Conservation (phyloP, 2,888 invertebrate species). For the Lomographa bimaculata region DNA sequence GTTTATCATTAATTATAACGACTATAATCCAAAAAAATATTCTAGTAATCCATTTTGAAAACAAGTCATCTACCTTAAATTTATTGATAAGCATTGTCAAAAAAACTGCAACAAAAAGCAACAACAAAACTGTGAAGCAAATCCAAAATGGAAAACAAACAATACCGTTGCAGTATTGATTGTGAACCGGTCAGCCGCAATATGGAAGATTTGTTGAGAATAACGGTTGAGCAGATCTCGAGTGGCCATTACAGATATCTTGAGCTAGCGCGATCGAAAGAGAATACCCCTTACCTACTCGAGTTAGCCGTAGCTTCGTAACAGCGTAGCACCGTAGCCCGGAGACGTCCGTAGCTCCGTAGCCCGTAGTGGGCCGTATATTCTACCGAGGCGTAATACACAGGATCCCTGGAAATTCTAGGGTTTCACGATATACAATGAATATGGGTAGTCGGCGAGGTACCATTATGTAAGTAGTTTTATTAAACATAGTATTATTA, state of each 20-base stretch:
- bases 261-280: constrained; percentile 63
- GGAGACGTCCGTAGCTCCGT: constrained; percentile 4
- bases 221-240: constrained; percentile 74
- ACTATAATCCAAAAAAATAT: no score
- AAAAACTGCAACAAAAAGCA: constrained; percentile 8
- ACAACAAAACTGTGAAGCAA: constrained; percentile 31
- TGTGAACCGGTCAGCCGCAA: constrained; percentile 65
- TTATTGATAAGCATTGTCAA: constrained; percentile 13
- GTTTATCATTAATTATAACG: no score
- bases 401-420: constrained; percentile 40
- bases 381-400: constrained; percentile 50
- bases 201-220: constrained; percentile 77
- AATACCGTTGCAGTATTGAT: constrained; percentile 59
- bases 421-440: constrained; percentile 40
- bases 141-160: constrained; percentile 52
- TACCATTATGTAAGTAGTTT: constrained; percentile 22
- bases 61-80: no score
- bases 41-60: no score
- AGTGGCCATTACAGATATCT: constrained; percentile 80
- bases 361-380: constrained; percentile 32
- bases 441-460: constrained; percentile 27
- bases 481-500: constrained; percentile 18
- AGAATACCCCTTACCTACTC: constrained; percentile 62
- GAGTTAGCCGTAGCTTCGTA: constrained; percentile 43
- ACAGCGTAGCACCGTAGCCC: background rate